These are phyloP conservation scores for Diplodus puntazzo DNA, from an alignment of 2,797 vertebrate species.

Conservation along the genomic window DNA sequence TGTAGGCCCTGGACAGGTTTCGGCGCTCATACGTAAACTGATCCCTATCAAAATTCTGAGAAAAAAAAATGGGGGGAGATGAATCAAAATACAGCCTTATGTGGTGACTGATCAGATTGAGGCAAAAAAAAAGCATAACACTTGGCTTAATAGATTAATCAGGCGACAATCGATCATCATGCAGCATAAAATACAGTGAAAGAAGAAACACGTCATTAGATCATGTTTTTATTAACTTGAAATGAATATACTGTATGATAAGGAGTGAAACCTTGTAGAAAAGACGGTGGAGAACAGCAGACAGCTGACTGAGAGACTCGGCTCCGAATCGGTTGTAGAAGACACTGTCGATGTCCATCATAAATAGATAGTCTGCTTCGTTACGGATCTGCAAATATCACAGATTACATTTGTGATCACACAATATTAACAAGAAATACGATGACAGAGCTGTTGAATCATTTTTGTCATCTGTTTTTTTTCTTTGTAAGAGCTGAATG, in stretches of 20 bases:
- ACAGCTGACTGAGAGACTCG: conserved; percentile 79
- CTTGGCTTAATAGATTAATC: not conserved
- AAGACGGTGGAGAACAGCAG: conserved; percentile 83
- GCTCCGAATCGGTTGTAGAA: conserved; percentile 80
- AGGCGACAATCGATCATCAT: not conserved
- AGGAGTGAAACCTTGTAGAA: conserved; percentile 75
- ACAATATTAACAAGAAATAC: not conserved
- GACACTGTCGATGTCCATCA: conserved; percentile 76
- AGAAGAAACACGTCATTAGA: not conserved
- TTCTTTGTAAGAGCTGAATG: no score
- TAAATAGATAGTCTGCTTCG: conserved; percentile 73
- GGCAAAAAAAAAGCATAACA: not conserved
- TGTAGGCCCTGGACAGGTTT: conserved; percentile 77
- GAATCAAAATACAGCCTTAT: not conserved
- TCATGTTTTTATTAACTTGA: no score
- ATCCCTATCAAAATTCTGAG: conserved; percentile 23
- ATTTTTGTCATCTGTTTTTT: not conserved
- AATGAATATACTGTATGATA: not conserved
- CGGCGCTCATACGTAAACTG: conserved; percentile 84
- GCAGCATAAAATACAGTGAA: not conserved
- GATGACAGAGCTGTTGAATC: not conserved
- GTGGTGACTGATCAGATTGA: not conserved
- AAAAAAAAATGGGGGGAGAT: not conserved
- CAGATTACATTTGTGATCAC: not conserved
- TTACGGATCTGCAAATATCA: conserved; percentile 54